phyloP scores from a whole-genome alignment of 2,113 vertebrate species.

The Beaufortia kweichowensis region DNA sequence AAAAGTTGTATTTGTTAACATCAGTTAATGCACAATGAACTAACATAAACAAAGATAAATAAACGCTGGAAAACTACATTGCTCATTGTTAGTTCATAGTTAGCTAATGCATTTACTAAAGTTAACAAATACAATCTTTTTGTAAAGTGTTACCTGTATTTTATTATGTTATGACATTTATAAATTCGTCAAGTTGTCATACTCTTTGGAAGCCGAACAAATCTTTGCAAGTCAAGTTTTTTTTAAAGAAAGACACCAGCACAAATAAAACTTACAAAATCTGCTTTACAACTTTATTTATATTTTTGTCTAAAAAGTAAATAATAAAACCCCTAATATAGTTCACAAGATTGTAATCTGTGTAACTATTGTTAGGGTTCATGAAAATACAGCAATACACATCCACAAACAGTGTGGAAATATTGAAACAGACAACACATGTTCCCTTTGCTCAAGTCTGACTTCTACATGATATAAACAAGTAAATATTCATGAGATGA shows the following conservation, averaged over 20 bases:
- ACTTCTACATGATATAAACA: not conserved
- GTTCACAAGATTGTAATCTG: conserved; percentile 26
- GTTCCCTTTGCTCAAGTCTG: conserved; percentile 39
- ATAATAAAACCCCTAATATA: conserved; percentile 28
- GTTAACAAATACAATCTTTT: too few relatives aligned
- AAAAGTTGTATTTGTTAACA: too few relatives aligned
- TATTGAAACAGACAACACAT: not conserved
- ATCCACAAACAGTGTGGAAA: conserved; percentile 13
- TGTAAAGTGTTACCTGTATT: too few relatives aligned
- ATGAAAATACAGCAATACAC: conserved; percentile 18
- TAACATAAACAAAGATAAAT: too few relatives aligned
- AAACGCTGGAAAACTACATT: too few relatives aligned
- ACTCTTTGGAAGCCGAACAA: too few relatives aligned
- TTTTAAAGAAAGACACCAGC: not conserved
- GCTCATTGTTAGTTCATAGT: too few relatives aligned
- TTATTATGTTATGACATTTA: too few relatives aligned
- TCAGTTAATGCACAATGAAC: too few relatives aligned
- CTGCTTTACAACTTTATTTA: conserved; percentile 52
- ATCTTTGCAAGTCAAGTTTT: too few relatives aligned
- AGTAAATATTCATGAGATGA: not conserved
- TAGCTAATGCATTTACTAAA: too few relatives aligned
- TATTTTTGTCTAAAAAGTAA: conserved; percentile 48
- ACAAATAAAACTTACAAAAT: not conserved
- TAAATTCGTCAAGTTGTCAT: too few relatives aligned
- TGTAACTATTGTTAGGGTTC: not conserved